A percentile compares a stretch with the other conserved stretches of the same genome.
These are phyloP conservation scores for Lepidochrysops patricia DNA, from an alignment of 2,888 invertebrate species.

Conservation along the genomic window DNA sequence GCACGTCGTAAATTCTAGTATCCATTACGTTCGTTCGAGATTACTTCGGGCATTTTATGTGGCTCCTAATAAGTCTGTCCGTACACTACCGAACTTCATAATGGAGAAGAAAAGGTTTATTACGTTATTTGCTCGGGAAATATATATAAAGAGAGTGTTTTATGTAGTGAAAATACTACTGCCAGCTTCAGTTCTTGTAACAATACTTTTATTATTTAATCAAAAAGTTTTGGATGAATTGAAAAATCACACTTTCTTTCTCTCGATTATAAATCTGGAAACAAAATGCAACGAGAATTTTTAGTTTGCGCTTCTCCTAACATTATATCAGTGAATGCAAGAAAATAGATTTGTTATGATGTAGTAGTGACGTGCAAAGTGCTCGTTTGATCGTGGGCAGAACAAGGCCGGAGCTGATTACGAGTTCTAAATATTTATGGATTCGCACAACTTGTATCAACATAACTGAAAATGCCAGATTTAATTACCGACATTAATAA, in stretches of 20 bases:
- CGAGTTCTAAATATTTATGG: neutral
- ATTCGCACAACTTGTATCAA: neutral
- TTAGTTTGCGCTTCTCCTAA: constrained; percentile 2
- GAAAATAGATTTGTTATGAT: constrained; percentile 21
- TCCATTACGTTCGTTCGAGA: constrained; percentile 46
- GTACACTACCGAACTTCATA: constrained; percentile 7
- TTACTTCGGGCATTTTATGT: constrained; percentile 26
- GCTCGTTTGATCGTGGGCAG: constrained; percentile 17
- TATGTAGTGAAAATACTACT: too few relatives aligned
- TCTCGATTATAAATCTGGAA: neutral
- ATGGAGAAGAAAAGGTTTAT: constrained; percentile 5
- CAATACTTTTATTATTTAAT: too few relatives aligned
- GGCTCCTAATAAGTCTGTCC: constrained; percentile 11
- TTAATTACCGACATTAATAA: neutral
- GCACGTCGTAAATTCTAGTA: constrained; percentile 59
- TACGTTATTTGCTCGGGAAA: neutral
- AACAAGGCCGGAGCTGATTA: neutral
- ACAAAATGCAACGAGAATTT: neutral
- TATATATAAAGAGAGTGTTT: neutral
- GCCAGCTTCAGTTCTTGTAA: too few relatives aligned
- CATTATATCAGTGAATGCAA: constrained; percentile 9
- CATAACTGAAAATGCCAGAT: neutral
- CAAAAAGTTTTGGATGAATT: too few relatives aligned
- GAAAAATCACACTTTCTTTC: too few relatives aligned
- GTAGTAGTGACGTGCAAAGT: constrained; percentile 19